These are phyloP conservation scores for Heterocephalus glaber DNA, from an alignment of 2,113 vertebrate species.

Conservation along the genomic window DNA sequence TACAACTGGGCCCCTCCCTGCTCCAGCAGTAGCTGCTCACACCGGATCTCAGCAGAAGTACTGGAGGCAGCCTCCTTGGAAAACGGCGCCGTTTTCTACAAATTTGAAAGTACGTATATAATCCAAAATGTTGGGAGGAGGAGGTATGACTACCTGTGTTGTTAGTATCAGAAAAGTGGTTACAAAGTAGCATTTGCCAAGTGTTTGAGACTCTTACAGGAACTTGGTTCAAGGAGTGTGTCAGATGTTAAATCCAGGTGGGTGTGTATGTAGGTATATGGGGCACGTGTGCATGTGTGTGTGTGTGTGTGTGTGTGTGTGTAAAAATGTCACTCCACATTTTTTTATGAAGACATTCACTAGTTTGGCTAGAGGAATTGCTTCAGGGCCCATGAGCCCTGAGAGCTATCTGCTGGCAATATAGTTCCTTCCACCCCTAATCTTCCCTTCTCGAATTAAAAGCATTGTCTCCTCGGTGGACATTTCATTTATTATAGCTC, in stretches of 20 bases:
- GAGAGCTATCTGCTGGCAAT: not conserved
- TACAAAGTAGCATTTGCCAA: not conserved
- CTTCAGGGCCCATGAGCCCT: not conserved
- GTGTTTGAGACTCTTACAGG: not conserved
- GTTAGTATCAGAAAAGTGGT: not conserved
- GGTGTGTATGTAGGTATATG: not conserved
- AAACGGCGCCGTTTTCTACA: conserved; percentile 19
- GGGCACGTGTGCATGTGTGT: not conserved
- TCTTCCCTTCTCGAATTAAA: not conserved
- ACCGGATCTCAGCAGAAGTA: not conserved
- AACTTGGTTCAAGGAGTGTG: not conserved
- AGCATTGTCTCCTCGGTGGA: not conserved
- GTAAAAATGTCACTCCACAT: not conserved
- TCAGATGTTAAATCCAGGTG: not conserved
- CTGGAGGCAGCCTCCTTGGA: conserved; percentile 4
- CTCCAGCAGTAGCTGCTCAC: not conserved
- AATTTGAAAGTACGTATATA: conserved; percentile 46
- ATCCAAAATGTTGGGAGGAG: not conserved
- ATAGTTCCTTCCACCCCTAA: not conserved
- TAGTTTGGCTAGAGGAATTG: not conserved
- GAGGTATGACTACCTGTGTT: not conserved
- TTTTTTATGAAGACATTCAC: not conserved
- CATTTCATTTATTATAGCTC: not conserved
- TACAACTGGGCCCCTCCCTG: conserved; percentile 51
- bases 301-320: not conserved